phyloP scores from a whole-genome alignment of 1,140 invertebrate genomes.

The Drosophila rufa region DNA sequence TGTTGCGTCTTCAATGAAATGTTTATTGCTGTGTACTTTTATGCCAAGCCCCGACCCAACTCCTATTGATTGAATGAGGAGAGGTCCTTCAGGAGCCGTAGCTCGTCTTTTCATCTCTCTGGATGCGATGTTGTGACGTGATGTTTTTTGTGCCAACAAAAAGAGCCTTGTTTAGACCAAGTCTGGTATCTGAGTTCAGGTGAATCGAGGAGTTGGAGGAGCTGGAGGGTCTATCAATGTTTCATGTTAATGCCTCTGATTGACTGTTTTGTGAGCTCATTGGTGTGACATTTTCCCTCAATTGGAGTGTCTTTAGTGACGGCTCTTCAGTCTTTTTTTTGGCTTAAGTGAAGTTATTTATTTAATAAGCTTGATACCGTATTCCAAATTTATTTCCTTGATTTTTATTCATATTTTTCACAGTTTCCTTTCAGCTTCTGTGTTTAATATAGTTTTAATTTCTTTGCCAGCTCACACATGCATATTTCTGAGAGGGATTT shows the following conservation, averaged over 20 bases:
- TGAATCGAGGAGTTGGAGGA: background rate
- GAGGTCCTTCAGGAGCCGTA: conserved; percentile 31
- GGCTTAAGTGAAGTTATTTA: background rate
- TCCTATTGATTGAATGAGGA: conserved; percentile 37
- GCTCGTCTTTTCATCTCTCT: conserved; percentile 8
- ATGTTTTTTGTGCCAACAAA: conserved; percentile 3
- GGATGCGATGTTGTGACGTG: conserved; percentile 25
- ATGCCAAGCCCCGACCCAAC: conserved; percentile 11
- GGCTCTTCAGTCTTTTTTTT: background rate
- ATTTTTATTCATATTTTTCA: background rate
- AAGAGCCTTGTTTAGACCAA: conserved; percentile 26
- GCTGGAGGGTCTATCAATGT: conserved; percentile 34
- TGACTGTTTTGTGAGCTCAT: conserved; percentile 36
- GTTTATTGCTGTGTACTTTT: conserved; percentile 58
- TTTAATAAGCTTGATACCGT: background rate
- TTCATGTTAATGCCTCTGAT: conserved; percentile 43
- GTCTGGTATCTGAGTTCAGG: conserved; percentile 9
- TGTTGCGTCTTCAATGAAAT: conserved; percentile 59
- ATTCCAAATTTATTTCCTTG: background rate
- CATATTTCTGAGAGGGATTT: conserved; percentile 3
- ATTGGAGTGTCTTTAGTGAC: background rate
- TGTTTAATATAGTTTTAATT: conserved; percentile 1
- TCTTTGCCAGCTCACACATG: background rate
- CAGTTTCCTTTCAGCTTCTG: background rate
- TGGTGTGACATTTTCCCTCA: conserved; percentile 22